Evolutionary conservation across 2,797 vertebrate genomes (phyloP).

Genomic region (Menidia menidia): DNA sequence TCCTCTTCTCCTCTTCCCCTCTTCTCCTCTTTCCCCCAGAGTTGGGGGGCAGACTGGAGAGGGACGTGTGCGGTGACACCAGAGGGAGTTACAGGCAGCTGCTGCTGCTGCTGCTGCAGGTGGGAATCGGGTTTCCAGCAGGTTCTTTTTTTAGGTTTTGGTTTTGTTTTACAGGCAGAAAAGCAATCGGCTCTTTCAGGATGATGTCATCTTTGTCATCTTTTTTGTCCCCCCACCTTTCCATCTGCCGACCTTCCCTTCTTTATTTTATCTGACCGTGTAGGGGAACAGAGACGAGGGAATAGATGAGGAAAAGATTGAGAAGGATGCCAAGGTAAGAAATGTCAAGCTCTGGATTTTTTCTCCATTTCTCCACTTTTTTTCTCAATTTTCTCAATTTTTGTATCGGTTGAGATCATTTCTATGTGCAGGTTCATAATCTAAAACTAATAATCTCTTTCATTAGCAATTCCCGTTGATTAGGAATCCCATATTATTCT

Average conservation of each 20-base stretch:
- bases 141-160: background rate
- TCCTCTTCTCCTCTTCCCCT: conserved; percentile 59
- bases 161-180: conserved; percentile 34
- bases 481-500: no score
- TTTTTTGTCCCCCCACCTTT: conserved; percentile 32
- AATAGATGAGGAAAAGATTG: conserved; percentile 82
- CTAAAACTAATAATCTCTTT: background rate
- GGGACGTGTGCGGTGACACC: conserved; percentile 90
- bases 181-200: conserved; percentile 29
- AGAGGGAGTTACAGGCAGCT: conserved; percentile 91
- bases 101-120: conserved; percentile 94
- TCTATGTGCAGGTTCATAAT: background rate
- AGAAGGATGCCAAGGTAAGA: conserved; percentile 93
- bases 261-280: background rate
- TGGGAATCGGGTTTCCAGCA: conserved; percentile 64
- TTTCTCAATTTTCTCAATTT: background rate
- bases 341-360: background rate
- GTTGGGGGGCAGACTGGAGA: conserved; percentile 89
- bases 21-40: conserved; percentile 84
- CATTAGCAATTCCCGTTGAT: no score
- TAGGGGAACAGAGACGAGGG: conserved; percentile 87
- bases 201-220: conserved; percentile 40
- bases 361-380: background rate
- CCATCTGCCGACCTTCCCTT: conserved; percentile 3
- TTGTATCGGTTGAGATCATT: background rate